These are phyloP conservation scores for Callorhinus ursinus DNA, from an alignment of 2,113 vertebrate species.

Conservation along the genomic window DNA sequence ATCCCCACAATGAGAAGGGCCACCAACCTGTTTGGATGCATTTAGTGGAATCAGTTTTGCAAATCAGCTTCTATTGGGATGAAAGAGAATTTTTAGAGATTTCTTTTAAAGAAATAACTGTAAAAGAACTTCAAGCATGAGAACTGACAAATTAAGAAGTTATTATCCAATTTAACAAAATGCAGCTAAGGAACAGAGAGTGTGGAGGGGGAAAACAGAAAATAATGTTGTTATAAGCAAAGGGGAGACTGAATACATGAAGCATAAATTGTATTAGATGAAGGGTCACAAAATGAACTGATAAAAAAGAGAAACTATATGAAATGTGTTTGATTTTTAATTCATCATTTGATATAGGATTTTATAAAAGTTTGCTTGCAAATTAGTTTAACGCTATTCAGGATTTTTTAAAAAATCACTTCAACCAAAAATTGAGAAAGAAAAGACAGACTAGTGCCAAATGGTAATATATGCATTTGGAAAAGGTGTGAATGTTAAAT, in stretches of 20 bases:
- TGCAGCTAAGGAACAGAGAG: background rate
- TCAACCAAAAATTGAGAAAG: slow-evolving; percentile 35
- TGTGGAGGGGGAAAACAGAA: background rate
- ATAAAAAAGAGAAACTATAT: slow-evolving; percentile 1
- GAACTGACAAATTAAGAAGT: background rate
- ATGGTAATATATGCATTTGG: slow-evolving; percentile 52
- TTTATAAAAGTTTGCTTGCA: slow-evolving; percentile 50
- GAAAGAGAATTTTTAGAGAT: background rate
- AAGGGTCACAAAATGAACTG: slow-evolving; percentile 25
- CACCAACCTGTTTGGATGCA: background rate
- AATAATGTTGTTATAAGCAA: background rate
- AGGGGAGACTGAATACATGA: background rate
- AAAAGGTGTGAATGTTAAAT: slow-evolving; percentile 24
- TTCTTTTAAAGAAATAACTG: background rate
- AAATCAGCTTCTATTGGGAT: background rate
- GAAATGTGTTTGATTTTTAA: slow-evolving; percentile 45
- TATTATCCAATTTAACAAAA: background rate
- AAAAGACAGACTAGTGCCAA: slow-evolving; percentile 52
- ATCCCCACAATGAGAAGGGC: background rate
- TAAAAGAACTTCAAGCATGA: background rate
- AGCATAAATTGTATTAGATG: background rate
- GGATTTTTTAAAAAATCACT: background rate
- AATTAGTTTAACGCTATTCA: slow-evolving; percentile 60
- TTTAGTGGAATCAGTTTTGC: background rate
- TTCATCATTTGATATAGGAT: slow-evolving; percentile 31